phyloP scores from a whole-genome alignment of 1,140 invertebrate species.

The Meloidogyne hapla region DNA sequence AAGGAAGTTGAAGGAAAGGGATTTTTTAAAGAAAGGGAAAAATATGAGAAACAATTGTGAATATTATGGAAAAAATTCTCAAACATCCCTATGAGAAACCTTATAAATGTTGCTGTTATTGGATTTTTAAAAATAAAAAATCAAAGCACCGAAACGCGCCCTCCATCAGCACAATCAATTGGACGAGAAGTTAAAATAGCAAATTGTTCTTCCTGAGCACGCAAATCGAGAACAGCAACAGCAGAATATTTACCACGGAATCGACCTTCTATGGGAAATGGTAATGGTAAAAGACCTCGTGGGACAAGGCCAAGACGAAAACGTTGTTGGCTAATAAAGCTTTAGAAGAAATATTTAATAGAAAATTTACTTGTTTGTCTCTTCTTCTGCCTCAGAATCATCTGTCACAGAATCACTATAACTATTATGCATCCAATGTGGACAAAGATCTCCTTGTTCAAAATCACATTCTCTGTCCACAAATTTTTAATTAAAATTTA shows the following conservation, averaged over 20 bases:
- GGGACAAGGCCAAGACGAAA: conserved; percentile 6
- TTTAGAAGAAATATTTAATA: too few relatives aligned
- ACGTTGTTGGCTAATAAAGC: conserved; percentile 14
- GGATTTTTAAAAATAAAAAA: background rate
- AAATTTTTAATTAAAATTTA: background rate
- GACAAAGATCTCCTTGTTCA: conserved; percentile 38
- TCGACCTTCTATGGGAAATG: conserved; percentile 14
- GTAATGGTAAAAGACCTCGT: background rate
- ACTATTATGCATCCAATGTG: conserved; percentile 43
- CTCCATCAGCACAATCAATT: conserved; percentile 43
- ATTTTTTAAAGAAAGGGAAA: too few relatives aligned
- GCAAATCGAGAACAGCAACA: conserved; percentile 17
- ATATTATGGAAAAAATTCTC: too few relatives aligned
- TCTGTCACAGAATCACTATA: conserved; percentile 16
- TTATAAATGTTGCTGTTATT: too few relatives aligned
- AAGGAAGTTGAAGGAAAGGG: too few relatives aligned
- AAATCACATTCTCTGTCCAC: conserved; percentile 43
- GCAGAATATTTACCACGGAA: conserved; percentile 12
- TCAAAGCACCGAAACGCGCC: conserved; percentile 37
- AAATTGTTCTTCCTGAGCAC: conserved; percentile 28
- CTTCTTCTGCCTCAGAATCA: conserved; percentile 28
- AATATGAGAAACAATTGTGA: too few relatives aligned
- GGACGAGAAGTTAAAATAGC: conserved; percentile 31
- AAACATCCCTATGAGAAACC: too few relatives aligned
- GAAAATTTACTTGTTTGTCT: background rate